Percentiles rank a stretch among this genome's conserved stretches.
Conservation (phyloP, 2,113 vertebrate genomes). For the Chauna torquata region DNA sequence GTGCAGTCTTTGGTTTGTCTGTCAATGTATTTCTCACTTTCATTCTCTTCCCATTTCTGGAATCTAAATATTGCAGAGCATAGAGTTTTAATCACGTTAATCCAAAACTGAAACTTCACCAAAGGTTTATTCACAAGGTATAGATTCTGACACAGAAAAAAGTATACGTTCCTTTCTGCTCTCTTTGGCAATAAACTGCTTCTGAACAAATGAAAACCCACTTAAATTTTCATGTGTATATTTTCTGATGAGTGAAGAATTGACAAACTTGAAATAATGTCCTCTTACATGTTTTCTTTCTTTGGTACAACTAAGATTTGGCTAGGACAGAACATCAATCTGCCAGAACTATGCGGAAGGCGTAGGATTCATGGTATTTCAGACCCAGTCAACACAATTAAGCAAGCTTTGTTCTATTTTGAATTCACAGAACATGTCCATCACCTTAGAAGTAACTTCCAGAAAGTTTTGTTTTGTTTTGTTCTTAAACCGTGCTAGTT, state of each 20-base stretch:
- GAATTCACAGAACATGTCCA: background rate
- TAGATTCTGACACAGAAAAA: background rate
- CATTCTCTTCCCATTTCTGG: background rate
- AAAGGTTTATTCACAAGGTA: background rate
- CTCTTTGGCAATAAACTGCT: background rate
- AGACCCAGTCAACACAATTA: slow-evolving; percentile 37
- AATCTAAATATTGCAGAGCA: background rate
- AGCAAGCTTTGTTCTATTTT: slow-evolving; percentile 59
- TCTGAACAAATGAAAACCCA: background rate
- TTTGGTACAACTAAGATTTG: slow-evolving; percentile 39
- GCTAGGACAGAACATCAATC: background rate
- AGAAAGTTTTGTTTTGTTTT: slow-evolving; percentile 12
- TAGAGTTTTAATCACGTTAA: background rate
- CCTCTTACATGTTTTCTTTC: slow-evolving; percentile 12
- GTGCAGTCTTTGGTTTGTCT: background rate
- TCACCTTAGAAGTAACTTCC: slow-evolving; percentile 24
- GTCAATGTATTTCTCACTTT: background rate
- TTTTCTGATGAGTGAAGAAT: slow-evolving; percentile 8
- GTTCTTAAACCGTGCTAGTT: background rate
- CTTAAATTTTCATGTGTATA: background rate
- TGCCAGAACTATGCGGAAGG: slow-evolving; percentile 49
- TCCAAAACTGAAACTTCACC: background rate
- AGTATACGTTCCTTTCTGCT: background rate
- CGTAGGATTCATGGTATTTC: slow-evolving; percentile 22
- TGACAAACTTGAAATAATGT: background rate